Evolutionary conservation across 2,113 vertebrate genomes (phyloP).

Genomic region (Caretta caretta): DNA sequence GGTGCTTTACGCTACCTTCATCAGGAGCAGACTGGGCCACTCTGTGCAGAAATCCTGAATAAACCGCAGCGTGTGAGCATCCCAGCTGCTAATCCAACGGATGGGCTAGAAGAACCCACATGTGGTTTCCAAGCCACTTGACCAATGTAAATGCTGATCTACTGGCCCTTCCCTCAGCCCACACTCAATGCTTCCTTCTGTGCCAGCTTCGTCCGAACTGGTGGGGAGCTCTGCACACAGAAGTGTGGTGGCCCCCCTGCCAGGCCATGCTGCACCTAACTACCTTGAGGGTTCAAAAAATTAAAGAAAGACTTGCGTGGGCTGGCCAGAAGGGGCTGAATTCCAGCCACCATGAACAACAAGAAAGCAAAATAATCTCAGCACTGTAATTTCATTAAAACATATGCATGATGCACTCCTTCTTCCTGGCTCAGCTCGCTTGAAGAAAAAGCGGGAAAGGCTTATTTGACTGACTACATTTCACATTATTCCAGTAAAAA

Average conservation of each 20-base stretch:
- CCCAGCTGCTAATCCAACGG: neutral
- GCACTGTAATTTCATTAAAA: conserved; percentile 62
- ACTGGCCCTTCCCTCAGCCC: accelerated
- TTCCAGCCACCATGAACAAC: neutral
- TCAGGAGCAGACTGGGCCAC: neutral
- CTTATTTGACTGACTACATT: conserved; percentile 57
- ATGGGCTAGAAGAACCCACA: neutral
- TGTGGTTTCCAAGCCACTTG: neutral
- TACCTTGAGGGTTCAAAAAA: neutral
- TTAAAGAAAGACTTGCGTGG: neutral
- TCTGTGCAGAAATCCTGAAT: neutral
- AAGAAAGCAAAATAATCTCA: conserved; percentile 51
- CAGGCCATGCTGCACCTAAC: neutral
- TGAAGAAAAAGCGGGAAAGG: conserved; percentile 49
- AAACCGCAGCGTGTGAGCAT: neutral
- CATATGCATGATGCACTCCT: neutral
- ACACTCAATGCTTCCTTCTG: neutral
- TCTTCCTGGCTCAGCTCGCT: conserved; percentile 32
- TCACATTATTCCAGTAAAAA: conserved; percentile 69
- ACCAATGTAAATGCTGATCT: neutral
- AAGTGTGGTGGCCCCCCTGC: neutral
- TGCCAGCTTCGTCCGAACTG: accelerated
- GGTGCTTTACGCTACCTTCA: neutral
- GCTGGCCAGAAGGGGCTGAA: neutral
- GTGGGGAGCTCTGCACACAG: neutral